phyloP scores from a whole-genome alignment of 2,113 vertebrate species.

The Strigops habroptila region DNA sequence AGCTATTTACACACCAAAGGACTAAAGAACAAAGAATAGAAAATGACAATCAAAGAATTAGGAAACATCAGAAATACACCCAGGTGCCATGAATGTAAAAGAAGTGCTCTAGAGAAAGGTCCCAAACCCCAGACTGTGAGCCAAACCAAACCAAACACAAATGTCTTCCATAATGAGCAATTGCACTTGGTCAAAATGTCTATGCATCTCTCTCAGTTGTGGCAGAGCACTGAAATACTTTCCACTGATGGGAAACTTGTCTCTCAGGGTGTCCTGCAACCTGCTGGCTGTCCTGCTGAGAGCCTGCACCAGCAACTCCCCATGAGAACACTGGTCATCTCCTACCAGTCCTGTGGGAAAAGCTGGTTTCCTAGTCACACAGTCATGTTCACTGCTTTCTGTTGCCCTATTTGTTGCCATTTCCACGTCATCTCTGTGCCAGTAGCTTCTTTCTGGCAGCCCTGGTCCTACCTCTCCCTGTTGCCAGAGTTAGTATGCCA shows the following conservation, averaged over 20 bases:
- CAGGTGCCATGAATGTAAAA: background rate
- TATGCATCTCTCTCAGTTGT: background rate
- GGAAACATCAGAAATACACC: background rate
- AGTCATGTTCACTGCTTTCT: background rate
- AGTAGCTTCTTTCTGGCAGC: background rate
- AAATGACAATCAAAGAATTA: background rate
- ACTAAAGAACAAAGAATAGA: background rate
- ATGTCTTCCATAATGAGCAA: background rate
- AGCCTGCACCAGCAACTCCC: background rate
- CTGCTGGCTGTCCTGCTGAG: background rate
- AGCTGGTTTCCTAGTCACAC: background rate
- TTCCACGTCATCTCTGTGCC: background rate
- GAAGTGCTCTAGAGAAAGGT: background rate
- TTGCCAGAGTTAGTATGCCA: background rate
- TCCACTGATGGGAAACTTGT: background rate
- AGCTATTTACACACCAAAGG: background rate
- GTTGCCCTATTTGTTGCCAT: background rate
- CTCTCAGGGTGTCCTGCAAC: background rate
- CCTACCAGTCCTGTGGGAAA: background rate
- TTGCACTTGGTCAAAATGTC: background rate
- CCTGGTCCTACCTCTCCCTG: background rate
- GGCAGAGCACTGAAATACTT: background rate
- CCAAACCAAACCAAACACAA: background rate
- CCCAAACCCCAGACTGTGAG: background rate
- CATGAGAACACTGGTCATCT: background rate